These are phyloP conservation scores for Allolobophora icterica DNA, from an alignment of 2,888 invertebrate species.

Conservation along the genomic window DNA sequence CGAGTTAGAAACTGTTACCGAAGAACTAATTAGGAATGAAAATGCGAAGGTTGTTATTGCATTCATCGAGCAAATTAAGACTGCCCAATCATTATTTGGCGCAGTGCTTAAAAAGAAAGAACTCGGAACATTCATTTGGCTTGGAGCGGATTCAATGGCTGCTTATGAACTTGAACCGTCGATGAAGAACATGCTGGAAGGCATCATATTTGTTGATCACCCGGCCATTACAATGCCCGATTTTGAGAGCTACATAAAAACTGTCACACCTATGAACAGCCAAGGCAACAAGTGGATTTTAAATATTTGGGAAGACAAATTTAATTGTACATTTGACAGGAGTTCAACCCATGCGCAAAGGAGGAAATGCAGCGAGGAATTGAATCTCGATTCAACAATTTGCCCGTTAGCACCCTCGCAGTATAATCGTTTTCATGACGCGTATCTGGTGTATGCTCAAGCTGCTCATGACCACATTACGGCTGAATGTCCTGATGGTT, in stretches of 20 bases:
- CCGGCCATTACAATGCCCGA: neutral
- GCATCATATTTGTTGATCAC: constrained; percentile 31
- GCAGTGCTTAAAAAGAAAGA: neutral
- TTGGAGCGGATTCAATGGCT: constrained; percentile 25
- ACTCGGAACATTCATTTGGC: constrained; percentile 31
- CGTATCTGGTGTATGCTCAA: constrained; percentile 52
- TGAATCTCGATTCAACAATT: neutral
- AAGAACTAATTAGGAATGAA: neutral
- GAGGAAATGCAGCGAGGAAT: neutral
- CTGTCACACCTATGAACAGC: neutral
- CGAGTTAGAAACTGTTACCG: constrained; percentile 14
- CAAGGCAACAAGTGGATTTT: constrained; percentile 29
- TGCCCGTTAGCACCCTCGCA: neutral
- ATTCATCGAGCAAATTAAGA: neutral
- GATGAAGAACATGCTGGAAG: constrained; percentile 34
- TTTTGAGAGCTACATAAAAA: neutral
- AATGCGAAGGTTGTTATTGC: constrained; percentile 37
- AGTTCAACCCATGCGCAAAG: neutral
- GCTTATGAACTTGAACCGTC: constrained; percentile 36
- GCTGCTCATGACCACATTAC: constrained; percentile 51
- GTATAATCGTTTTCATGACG: constrained; percentile 50
- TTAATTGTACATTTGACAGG: constrained; percentile 28
- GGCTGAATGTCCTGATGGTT: constrained; percentile 49
- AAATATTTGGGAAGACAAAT: constrained; percentile 26
- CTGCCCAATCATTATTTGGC: neutral